Conservation (phyloP, 2,113 vertebrate genomes). For the Camarhynchus parvulus region DNA sequence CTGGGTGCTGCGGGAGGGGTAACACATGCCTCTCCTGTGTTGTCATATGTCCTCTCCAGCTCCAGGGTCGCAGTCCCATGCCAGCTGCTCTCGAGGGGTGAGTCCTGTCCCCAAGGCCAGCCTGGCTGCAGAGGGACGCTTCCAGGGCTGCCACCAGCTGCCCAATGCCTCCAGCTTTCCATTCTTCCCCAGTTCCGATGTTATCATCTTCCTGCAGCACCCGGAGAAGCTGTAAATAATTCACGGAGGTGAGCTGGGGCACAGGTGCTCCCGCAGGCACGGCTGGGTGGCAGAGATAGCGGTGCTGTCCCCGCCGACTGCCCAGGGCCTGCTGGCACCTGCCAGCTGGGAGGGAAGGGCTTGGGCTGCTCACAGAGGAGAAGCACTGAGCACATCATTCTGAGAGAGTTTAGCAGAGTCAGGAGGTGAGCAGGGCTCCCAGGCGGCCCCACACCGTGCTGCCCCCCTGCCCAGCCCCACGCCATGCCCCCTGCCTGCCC, state of each 20-base stretch:
- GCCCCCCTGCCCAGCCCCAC: fast-evolving
- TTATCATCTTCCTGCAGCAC: background rate
- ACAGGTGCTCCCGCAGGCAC: slow-evolving; percentile 47
- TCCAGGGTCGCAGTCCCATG: background rate
- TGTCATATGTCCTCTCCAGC: fast-evolving
- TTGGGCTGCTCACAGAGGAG: background rate
- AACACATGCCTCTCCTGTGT: background rate
- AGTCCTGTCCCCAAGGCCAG: background rate
- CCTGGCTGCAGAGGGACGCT: background rate
- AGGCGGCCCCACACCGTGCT: fast-evolving
- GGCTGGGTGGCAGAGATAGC: slow-evolving; percentile 56
- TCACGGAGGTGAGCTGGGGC: slow-evolving; percentile 19
- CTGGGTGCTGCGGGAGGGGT: background rate
- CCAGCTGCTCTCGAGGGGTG: background rate
- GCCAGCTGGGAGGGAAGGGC: background rate
- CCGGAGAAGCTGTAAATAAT: slow-evolving; percentile 55
- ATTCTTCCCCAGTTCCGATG: background rate
- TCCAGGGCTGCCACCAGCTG: background rate
- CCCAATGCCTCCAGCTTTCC: background rate
- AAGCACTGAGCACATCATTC: background rate
- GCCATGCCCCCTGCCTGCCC: fast-evolving
- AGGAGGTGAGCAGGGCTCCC: background rate
- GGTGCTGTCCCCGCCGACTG: background rate
- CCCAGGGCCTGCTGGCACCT: background rate
- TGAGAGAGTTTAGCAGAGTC: background rate